Percentiles rank a stretch among this genome's conserved stretches.
These are phyloP conservation scores for Galeopsomyia nigrocyanea DNA, from an alignment of 2,888 invertebrate genomes.

Conservation along the genomic window DNA sequence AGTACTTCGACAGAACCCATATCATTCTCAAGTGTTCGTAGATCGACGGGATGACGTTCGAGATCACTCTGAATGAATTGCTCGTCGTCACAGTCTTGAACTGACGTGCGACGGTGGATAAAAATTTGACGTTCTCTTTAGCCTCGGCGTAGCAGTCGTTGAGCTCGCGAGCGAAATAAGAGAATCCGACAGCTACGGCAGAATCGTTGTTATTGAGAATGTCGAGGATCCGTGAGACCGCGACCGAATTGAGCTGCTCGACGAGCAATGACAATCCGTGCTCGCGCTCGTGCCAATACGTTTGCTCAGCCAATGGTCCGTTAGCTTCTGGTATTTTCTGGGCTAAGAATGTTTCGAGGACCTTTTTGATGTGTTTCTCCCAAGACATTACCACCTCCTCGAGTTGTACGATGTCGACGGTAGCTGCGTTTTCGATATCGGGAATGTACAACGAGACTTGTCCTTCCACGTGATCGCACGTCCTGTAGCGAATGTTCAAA, in stretches of 20 bases:
- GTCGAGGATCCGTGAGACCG: conserved; percentile 74
- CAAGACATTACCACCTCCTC: conserved; percentile 77
- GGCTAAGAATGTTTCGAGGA: conserved; percentile 52
- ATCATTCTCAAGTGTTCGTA: conserved; percentile 90
- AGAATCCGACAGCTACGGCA: conserved; percentile 73
- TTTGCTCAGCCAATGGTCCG: conserved; percentile 87
- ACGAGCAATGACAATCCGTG: conserved; percentile 82
- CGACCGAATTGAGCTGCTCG: conserved; percentile 85
- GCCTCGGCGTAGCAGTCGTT: conserved; percentile 79
- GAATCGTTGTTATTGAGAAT: conserved; percentile 73
- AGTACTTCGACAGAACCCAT: conserved; percentile 91
- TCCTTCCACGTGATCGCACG: conserved; percentile 82
- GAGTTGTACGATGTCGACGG: conserved; percentile 70
- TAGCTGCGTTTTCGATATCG: conserved; percentile 65
- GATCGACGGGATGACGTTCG: conserved; percentile 81
- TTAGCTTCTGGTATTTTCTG: conserved; percentile 75
- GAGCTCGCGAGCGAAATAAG: conserved; percentile 74
- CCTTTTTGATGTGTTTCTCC: conserved; percentile 76
- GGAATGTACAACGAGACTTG: conserved; percentile 79
- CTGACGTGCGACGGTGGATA: conserved; percentile 81
- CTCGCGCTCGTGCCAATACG: conserved; percentile 88
- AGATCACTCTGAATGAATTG: conserved; percentile 79
- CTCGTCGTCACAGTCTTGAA: conserved; percentile 82
- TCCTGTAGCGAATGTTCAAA: conserved; percentile 70
- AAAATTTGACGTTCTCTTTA: conserved; percentile 83